Evolutionary conservation across 2,113 vertebrate species (phyloP).

Genomic region (Aix galericulata): DNA sequence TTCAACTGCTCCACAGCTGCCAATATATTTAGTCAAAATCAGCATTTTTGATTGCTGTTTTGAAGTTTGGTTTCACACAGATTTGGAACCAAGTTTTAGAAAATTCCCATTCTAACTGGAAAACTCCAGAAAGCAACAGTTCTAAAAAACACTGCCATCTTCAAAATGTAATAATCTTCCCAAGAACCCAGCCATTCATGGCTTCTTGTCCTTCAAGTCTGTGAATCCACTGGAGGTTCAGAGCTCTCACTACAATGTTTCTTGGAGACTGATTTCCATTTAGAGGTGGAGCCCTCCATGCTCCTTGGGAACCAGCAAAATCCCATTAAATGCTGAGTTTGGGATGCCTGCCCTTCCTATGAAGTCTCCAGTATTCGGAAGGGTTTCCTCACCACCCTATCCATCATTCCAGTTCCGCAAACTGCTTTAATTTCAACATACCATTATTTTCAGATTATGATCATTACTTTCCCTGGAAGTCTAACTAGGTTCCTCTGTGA

Average conservation of each 20-base stretch:
- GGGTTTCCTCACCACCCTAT: neutral
- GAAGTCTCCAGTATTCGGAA: neutral
- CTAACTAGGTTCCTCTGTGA: neutral
- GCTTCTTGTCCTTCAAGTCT: neutral
- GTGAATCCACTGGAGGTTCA: neutral
- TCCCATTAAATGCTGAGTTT: neutral
- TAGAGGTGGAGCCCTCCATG: accelerated
- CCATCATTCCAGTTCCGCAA: neutral
- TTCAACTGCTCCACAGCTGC: accelerated
- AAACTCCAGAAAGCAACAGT: neutral
- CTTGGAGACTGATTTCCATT: neutral
- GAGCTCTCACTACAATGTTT: neutral
- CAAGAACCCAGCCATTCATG: neutral
- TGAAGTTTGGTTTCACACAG: neutral
- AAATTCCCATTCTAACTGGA: neutral
- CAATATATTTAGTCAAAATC: neutral
- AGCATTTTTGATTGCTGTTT: neutral
- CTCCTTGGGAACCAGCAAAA: neutral
- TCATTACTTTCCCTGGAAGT: neutral
- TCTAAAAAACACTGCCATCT: neutral
- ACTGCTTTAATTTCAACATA: neutral
- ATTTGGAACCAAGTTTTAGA: neutral
- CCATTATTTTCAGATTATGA: neutral
- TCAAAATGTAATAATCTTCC: neutral
- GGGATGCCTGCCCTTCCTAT: neutral